phyloP scores from a whole-genome alignment of 2,888 invertebrate species.

The Nasonovia ribisnigri region DNA sequence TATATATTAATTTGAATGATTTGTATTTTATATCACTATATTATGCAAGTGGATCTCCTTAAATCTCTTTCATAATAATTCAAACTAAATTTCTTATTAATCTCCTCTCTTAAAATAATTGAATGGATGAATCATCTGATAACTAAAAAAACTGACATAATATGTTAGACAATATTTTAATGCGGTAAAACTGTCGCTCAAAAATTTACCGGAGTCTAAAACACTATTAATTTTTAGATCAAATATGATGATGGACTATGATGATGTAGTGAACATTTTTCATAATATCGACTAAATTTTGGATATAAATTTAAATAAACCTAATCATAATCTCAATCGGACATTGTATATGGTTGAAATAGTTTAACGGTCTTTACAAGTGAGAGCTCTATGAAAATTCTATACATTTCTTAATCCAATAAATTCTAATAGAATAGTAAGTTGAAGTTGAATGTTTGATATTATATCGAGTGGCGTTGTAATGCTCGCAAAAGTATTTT shows the following conservation, averaged over 20 bases:
- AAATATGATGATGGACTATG: too few species aligned
- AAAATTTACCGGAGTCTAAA: background rate
- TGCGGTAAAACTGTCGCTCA: background rate
- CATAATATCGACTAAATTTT: background rate
- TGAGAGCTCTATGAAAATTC: background rate
- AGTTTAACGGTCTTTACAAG: background rate
- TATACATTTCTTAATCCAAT: background rate
- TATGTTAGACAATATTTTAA: background rate
- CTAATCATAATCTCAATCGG: background rate
- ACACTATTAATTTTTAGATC: background rate
- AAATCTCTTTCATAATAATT: background rate
- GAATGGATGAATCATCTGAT: background rate
- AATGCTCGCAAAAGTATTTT: background rate
- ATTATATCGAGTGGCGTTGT: background rate
- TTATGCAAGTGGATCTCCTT: too few species aligned
- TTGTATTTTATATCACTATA: background rate
- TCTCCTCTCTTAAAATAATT: background rate
- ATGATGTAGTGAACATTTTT: background rate
- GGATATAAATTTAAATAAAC: background rate
- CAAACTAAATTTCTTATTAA: background rate
- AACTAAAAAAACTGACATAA: background rate
- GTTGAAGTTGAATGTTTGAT: too few species aligned
- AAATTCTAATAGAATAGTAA: background rate
- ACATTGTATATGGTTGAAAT: background rate
- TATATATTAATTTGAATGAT: background rate